Evolutionary conservation across 2,797 vertebrate genomes (phyloP), one percentile per base, ranked within the genome.

Genomic region (Halcyon badia): DNA sequence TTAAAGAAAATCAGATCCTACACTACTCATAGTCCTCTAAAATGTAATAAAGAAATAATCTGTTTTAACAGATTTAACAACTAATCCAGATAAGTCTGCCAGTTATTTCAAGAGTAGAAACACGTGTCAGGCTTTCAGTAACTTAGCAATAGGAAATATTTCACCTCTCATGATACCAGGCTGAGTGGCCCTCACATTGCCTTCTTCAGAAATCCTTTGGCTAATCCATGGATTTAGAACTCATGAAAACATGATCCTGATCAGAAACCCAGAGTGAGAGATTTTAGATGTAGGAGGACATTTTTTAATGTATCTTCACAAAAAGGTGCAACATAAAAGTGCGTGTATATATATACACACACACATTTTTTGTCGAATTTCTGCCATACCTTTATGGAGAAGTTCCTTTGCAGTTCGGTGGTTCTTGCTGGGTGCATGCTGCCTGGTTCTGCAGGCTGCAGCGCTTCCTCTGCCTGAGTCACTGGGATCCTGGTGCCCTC

Each of bases 401-500:
- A 73, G 68, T 60, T 37, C 10, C 26, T 31, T 35, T 24, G 44
- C 66, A 39, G 41, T 1, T 35, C 1, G 19, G 60, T 7, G 7
- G 14, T 4, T 10, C 35, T 22, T 3, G 44, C 54, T 25, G 35
- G 6, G 42, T 3, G 44, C 22, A 3, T 1, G 1, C 14, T 81
- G 4, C 21, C 16, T 0, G 0, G 10, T 4, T 11, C 65, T 4
- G 39, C 64, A 19, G 58, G 58, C 42, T 30, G 37, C 4, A 6
- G 54, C 0, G 35, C 46, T 70, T 24, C 65, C 39, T 56, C 44
- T 35, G 62, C 37, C 46, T 3, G 3, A 20, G 18, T 48, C 51
- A 10, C 51, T 77, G 91, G 61, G 60, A 66, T 73, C 86, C 14
- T 41, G 68, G 83, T 83, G 95, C 97, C 96, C 93, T 89, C 97